These are phyloP conservation scores for Nephila pilipes DNA, from an alignment of 1,140 invertebrate species.

Conservation along the genomic window DNA sequence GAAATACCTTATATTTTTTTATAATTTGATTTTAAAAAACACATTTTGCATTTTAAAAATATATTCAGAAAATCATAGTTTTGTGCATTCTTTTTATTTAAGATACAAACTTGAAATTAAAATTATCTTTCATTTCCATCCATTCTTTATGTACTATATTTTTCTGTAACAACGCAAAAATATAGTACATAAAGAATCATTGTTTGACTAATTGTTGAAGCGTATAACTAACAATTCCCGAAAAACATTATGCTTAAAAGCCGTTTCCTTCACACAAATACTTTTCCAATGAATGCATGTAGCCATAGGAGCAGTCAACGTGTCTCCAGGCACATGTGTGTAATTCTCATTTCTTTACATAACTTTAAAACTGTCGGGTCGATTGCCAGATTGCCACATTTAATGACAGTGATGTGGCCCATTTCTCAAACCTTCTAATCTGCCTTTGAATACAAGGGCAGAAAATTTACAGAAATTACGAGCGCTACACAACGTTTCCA, in stretches of 20 bases:
- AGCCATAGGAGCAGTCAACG: background rate
- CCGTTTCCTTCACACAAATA: background rate
- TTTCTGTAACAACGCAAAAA: too few species aligned
- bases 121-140: too few species aligned
- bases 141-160: too few species aligned
- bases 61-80: too few species aligned
- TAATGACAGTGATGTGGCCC: constrained; percentile 31
- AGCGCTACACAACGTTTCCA: constrained; percentile 29
- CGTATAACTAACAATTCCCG: too few species aligned
- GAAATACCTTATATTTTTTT: too few species aligned
- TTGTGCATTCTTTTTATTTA: too few species aligned
- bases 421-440: constrained; percentile 33
- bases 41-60: too few species aligned
- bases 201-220: too few species aligned
- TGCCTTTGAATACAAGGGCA: constrained; percentile 58
- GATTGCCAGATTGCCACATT: constrained; percentile 27
- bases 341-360: background rate
- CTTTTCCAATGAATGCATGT: background rate
- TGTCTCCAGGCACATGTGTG: background rate
- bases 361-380: constrained; percentile 1
- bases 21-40: too few species aligned
- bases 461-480: background rate
- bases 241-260: background rate
- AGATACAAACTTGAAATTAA: too few species aligned
- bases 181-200: too few species aligned